These are phyloP conservation scores for Temnothorax rugatulus DNA, from an alignment of 2,888 invertebrate species.

Conservation along the genomic window DNA sequence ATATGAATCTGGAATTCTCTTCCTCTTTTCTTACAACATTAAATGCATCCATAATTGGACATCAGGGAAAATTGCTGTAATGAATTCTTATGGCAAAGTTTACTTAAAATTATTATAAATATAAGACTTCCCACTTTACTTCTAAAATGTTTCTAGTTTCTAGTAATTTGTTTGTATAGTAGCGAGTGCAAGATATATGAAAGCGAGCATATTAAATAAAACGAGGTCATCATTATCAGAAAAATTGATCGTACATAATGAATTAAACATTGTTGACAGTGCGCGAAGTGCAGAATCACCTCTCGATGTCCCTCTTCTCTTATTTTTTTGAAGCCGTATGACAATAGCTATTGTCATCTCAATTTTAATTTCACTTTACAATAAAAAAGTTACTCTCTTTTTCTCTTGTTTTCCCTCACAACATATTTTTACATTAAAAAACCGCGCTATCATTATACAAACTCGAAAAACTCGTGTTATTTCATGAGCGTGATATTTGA, in stretches of 20 bases:
- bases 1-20: not conserved
- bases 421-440: conserved; percentile 38
- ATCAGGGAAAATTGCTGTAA: not conserved
- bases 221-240: not conserved
- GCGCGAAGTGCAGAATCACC: not conserved
- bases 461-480: conserved; percentile 37
- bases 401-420: conserved; percentile 10
- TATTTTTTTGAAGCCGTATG: not conserved
- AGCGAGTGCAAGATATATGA: not conserved
- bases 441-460: conserved; percentile 33
- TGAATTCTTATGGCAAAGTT: not conserved
- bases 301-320: not conserved
- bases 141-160: not conserved
- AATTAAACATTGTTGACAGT: not conserved
- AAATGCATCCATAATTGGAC: not conserved
- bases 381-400: conserved; percentile 18
- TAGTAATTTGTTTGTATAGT: not conserved
- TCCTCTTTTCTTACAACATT: not conserved
- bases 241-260: conserved; percentile 3
- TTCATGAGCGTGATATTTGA: conserved; percentile 9
- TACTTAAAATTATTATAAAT: conserved; percentile 13
- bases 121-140: not conserved
- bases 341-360: conserved; percentile 9
- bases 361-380: conserved; percentile 17
- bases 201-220: not conserved